A percentile compares a stretch with the other conserved stretches of the same genome.
Evolutionary conservation across 2,888 invertebrate species (phyloP).

Genomic region (Ophraella communa): DNA sequence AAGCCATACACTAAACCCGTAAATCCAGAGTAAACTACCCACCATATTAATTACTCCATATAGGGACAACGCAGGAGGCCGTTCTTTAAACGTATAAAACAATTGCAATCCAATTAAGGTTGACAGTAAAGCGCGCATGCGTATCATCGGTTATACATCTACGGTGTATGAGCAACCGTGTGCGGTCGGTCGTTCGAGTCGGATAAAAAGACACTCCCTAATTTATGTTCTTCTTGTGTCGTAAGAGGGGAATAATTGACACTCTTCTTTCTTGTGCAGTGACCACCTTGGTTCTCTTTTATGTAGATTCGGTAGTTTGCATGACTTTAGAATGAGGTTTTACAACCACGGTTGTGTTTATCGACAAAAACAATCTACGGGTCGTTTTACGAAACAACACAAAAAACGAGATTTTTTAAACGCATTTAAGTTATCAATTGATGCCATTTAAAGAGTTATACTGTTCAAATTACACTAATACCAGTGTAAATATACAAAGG

Average conservation of each 20-base stretch:
- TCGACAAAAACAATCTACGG: slow-evolving; percentile 12
- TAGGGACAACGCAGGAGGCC: slow-evolving; percentile 43
- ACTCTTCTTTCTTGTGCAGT: slow-evolving; percentile 44
- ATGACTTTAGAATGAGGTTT: slow-evolving; percentile 24
- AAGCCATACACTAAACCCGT: slow-evolving; percentile 38
- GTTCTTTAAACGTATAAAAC: slow-evolving; percentile 37
- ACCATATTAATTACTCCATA: slow-evolving; percentile 51
- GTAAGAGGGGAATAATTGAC: slow-evolving; percentile 51
- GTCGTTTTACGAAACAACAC: background rate
- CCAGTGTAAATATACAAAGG: too few species aligned
- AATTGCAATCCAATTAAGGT: slow-evolving; percentile 43
- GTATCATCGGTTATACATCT: slow-evolving; percentile 47
- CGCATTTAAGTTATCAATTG: too few species aligned
- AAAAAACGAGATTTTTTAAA: too few species aligned
- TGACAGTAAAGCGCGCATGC: slow-evolving; percentile 45
- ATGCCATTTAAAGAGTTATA: too few species aligned
- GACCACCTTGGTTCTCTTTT: slow-evolving; percentile 45
- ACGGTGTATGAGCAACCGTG: slow-evolving; percentile 44
- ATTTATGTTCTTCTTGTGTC: slow-evolving; percentile 56
- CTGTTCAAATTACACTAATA: too few species aligned
- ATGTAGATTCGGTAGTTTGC: slow-evolving; percentile 30
- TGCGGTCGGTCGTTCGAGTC: slow-evolving; percentile 50
- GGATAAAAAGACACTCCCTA: slow-evolving; percentile 46
- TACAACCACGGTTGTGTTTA: slow-evolving; percentile 17
- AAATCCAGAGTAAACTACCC: slow-evolving; percentile 35